Evolutionary conservation across 2,888 invertebrate species (phyloP).

Genomic region (Odontocolon sp.): DNA sequence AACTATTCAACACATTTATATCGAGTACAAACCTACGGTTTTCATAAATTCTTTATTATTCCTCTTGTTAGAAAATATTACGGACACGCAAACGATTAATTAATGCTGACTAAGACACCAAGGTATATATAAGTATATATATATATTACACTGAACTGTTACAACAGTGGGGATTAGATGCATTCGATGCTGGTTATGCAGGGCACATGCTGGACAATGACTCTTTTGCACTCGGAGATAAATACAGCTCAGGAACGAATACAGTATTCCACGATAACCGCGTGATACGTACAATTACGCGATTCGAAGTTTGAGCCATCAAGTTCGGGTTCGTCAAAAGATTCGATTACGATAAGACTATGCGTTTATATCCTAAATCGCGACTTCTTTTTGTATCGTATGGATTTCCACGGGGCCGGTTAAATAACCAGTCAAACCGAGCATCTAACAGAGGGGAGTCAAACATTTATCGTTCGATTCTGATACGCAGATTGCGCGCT

Average conservation of each 20-base stretch:
- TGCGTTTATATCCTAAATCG: neutral
- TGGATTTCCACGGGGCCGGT: neutral
- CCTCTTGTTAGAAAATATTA: constrained; percentile 57
- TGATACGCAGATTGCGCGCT: too few species aligned
- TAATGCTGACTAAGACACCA: constrained; percentile 77
- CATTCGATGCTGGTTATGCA: constrained; percentile 75
- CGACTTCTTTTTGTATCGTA: neutral
- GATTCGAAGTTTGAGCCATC: neutral
- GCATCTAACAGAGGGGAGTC: neutral
- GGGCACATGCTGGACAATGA: constrained; percentile 77
- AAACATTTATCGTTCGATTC: too few species aligned
- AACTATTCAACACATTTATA: constrained; percentile 35
- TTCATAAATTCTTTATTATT: constrained; percentile 24
- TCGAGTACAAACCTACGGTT: constrained; percentile 22
- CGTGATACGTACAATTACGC: neutral
- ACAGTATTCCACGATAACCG: neutral
- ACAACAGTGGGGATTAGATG: constrained; percentile 65
- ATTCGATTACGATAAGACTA: constrained; percentile 7
- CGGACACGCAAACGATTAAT: constrained; percentile 72
- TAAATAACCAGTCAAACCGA: neutral
- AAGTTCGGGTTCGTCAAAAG: neutral
- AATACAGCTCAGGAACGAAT: constrained; percentile 71
- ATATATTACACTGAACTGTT: constrained; percentile 63
- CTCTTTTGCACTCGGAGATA: constrained; percentile 74
- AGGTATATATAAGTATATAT: constrained; percentile 63